A percentile compares a stretch with the other conserved stretches of the same genome.
Evolutionary conservation across 2,888 invertebrate species (phyloP).

Genomic region (Monopis laevigella): DNA sequence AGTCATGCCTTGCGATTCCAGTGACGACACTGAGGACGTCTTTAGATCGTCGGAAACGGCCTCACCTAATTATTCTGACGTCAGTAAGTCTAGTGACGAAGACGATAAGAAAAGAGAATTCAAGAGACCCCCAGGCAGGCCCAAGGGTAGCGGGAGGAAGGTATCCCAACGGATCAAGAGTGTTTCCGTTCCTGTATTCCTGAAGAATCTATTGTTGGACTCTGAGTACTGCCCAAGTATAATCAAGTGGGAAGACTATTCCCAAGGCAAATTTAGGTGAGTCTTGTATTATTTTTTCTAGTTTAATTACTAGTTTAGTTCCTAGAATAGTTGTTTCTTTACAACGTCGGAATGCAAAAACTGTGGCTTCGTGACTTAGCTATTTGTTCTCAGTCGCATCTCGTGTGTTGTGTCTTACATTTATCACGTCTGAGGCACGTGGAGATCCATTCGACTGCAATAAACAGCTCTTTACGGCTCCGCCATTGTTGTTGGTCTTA

Average conservation of each 20-base stretch:
- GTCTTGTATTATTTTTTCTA: slow-evolving; percentile 22
- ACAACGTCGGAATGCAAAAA: slow-evolving; percentile 23
- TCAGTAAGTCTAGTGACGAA: slow-evolving; percentile 54
- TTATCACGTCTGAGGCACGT: slow-evolving; percentile 45
- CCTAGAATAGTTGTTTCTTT: slow-evolving; percentile 5
- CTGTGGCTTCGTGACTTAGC: slow-evolving; percentile 32
- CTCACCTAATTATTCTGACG: slow-evolving; percentile 52
- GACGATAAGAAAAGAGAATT: slow-evolving; percentile 41
- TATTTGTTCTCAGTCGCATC: slow-evolving; percentile 27
- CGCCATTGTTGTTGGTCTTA: slow-evolving; percentile 2
- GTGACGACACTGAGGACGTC: slow-evolving; percentile 50
- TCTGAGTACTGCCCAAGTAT: slow-evolving; percentile 80
- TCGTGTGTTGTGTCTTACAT: slow-evolving; percentile 32
- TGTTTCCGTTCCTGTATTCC: slow-evolving; percentile 83
- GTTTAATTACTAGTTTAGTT: slow-evolving; percentile 9
- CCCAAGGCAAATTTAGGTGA: slow-evolving; percentile 81
- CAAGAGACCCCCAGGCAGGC: slow-evolving; percentile 66
- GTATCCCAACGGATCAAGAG: slow-evolving; percentile 52
- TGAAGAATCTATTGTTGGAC: slow-evolving; percentile 81
- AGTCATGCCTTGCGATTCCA: slow-evolving; percentile 40
- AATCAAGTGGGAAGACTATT: slow-evolving; percentile 89
- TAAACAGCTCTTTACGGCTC: slow-evolving; percentile 28
- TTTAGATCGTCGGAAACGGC: slow-evolving; percentile 46
- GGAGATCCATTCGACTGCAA: slow-evolving; percentile 31
- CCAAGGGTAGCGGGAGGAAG: slow-evolving; percentile 58